These are phyloP conservation scores for Callyntrura sp. DNA, from an alignment of 2,888 invertebrate genomes.

Conservation along the genomic window DNA sequence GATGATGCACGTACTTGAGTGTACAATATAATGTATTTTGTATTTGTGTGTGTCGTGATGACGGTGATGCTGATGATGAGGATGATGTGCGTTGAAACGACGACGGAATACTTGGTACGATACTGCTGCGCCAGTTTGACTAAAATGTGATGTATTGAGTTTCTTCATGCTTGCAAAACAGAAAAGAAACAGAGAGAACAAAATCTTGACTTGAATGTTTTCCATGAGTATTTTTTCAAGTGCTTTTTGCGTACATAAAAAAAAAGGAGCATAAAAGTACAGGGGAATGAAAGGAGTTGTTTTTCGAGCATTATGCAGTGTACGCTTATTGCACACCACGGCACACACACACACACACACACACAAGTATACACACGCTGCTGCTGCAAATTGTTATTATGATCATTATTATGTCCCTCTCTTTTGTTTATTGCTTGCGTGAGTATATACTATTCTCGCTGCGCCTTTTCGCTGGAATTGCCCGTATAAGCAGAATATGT, in stretches of 20 bases:
- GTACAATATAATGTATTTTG: not conserved
- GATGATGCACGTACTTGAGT: slow-evolving; percentile 49
- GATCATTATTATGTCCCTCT: slow-evolving; percentile 25
- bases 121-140: no score
- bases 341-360: no score
- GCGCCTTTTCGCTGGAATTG: not conserved
- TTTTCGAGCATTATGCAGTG: slow-evolving; percentile 17
- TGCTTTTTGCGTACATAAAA: slow-evolving; percentile 3
- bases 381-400: slow-evolving; percentile 46
- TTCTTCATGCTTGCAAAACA: not conserved
- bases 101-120: no score
- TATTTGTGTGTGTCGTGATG: no score
- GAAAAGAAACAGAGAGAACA: not conserved
- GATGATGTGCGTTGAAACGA: no score
- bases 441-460: slow-evolving; percentile 6
- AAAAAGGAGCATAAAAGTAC: not conserved
- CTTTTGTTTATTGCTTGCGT: slow-evolving; percentile 22
- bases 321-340: slow-evolving; percentile 16
- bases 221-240: slow-evolving; percentile 37
- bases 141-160: no score
- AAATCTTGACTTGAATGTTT: slow-evolving; percentile 13
- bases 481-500: not conserved
- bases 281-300: not conserved
- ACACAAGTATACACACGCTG: no score
- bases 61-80: no score